A percentile compares a stretch with the other conserved stretches of the same genome.
Evolutionary conservation across 2,888 invertebrate genomes (phyloP).

Genomic region (Sphaerophoria taeniata): DNA sequence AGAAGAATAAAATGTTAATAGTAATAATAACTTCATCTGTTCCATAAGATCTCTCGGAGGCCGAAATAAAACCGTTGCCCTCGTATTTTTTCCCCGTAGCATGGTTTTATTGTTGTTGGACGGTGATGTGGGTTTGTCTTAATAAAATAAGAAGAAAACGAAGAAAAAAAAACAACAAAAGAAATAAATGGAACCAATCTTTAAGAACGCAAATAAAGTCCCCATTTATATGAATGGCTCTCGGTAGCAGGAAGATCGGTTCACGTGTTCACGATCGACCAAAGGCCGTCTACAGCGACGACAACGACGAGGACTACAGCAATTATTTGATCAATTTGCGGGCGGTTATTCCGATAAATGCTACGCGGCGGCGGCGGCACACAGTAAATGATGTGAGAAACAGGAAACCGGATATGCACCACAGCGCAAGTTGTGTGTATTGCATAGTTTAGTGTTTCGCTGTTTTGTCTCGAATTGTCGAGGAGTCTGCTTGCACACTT

Average conservation of each 20-base stretch:
- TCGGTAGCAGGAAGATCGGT: constrained; percentile 55
- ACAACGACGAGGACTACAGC: constrained; percentile 31
- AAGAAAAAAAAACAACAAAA: background rate
- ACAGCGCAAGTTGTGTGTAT: background rate
- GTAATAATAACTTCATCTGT: constrained; percentile 72
- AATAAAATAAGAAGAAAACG: constrained; percentile 3
- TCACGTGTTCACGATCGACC: constrained; percentile 51
- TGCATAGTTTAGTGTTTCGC: constrained; percentile 12
- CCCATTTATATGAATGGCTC: background rate
- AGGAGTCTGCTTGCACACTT: constrained; percentile 15
- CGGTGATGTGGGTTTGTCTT: constrained; percentile 50
- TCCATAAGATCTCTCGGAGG: constrained; percentile 33
- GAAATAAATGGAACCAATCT: constrained; percentile 21
- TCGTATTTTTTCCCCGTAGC: constrained; percentile 16
- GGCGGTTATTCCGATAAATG: constrained; percentile 59
- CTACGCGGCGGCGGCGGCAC: constrained; percentile 34
- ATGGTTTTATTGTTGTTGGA: constrained; percentile 3
- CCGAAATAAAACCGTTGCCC: constrained; percentile 36
- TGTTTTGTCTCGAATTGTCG: background rate
- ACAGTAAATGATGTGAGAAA: constrained; percentile 61
- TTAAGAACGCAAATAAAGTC: constrained; percentile 47
- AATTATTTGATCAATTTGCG: constrained; percentile 72
- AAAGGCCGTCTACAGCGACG: constrained; percentile 37
- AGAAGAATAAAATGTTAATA: constrained; percentile 61
- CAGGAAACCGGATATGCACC: constrained; percentile 68